A percentile compares a stretch with the other conserved stretches of the same genome.
Conservation (phyloP, 1,140 invertebrate genomes). For the Brachionus rotundiformis region DNA sequence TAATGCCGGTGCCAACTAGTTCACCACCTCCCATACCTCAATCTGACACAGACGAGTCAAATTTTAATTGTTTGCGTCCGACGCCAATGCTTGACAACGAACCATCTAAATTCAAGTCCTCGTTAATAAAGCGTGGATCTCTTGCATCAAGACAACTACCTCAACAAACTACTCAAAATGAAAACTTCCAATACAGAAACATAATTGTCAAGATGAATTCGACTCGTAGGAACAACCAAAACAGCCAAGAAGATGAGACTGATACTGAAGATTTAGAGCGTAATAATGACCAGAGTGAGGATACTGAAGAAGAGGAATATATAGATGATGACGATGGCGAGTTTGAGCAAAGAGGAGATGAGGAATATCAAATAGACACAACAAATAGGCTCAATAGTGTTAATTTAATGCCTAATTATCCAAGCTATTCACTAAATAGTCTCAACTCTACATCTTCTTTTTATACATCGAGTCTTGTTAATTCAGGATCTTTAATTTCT, state of each 20-base stretch:
- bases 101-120: conserved; percentile 40
- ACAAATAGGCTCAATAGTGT: background rate
- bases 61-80: conserved; percentile 27
- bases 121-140: conserved; percentile 20
- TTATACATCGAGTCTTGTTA: background rate
- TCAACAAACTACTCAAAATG: conserved; percentile 4
- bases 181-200: conserved; percentile 12
- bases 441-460: background rate
- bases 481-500: background rate
- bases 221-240: background rate
- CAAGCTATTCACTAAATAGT: background rate
- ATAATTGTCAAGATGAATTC: conserved; percentile 30
- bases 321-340: conserved; percentile 1
- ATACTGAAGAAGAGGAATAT: conserved; percentile 9
- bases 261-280: conserved; percentile 17
- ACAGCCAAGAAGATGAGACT: conserved; percentile 44
- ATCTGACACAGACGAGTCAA: background rate
- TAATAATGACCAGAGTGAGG: background rate
- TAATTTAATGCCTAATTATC: conserved; percentile 3
- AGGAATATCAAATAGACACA: conserved; percentile 34
- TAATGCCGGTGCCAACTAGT: conserved; percentile 2
- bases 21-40: background rate
- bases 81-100: conserved; percentile 49
- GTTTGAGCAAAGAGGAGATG: background rate
- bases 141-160: conserved; percentile 37